Base-by-base conservation (phyloP, 2,113 vertebrate genomes). In the Typhlomys cinereus region DNA sequence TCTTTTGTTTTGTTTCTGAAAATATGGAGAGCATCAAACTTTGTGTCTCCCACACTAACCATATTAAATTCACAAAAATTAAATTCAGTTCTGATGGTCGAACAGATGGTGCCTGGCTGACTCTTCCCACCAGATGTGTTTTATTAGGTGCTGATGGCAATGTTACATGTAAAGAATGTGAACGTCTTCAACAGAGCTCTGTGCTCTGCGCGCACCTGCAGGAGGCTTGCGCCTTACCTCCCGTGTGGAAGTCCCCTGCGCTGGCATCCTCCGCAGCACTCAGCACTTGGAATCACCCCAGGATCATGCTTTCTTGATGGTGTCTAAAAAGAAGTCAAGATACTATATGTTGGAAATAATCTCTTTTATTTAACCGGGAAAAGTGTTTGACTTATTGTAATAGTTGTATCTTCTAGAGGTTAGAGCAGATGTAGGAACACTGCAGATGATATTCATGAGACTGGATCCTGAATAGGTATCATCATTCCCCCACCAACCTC, bases 51-150 rank as follows among this genome's bases (percentile, higher is more conserved):
- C 46, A 25, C 6, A 79, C 69, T 41, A 23, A 39, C 31, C 54
- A 5, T 50, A 39, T 88, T 90, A 88, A 67, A 85, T 64, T 94
- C 62, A 70, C 21, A 50, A 39, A 46, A 90, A 50, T 44, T 36
- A 73, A 70, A 46, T 59, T 17, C 36, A 41, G 18, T 54, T 75
- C 14, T 52, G 6, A 84, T 66, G 29, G 57, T 73, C 74, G 59
- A 92, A 50, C 46, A 71, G 41, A 82, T 75, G 39, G 64, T 7
- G 1, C 59, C 57, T 76, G 52, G 57, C 44, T 69, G 15, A 76
- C 62, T 59, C 36, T 52, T 18, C 2, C 29, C 6, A 50, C 44
- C 46, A 54, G 12, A 79, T 91, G 23, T 78, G n/a, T 59, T 87
- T 91, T 70, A 57, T 93, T 88, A 70, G 17, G 36, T 78, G 23